These are phyloP conservation scores for Gryllus bimaculatus DNA, from an alignment of 1,140 invertebrate species.

Conservation along the genomic window DNA sequence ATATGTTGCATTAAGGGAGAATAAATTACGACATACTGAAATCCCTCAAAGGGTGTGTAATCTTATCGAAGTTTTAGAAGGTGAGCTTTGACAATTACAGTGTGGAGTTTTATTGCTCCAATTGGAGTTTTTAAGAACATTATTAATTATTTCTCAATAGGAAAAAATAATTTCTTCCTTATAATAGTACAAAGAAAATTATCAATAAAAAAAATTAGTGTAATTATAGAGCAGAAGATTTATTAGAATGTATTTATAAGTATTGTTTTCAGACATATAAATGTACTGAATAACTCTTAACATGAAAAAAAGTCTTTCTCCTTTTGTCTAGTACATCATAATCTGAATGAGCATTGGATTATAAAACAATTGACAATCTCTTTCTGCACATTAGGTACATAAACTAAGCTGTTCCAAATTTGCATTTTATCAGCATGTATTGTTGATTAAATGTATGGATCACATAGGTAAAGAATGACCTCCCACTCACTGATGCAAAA, in stretches of 20 bases:
- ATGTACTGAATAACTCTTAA: too few species aligned
- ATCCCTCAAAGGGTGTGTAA: constrained; percentile 13
- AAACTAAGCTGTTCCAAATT: too few species aligned
- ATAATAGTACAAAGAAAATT: neutral
- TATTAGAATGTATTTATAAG: neutral
- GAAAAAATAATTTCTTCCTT: neutral
- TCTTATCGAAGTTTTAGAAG: constrained; percentile 9
- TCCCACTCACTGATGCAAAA: too few species aligned
- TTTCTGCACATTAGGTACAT: too few species aligned
- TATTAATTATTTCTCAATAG: neutral
- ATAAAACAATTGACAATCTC: too few species aligned
- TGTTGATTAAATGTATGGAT: too few species aligned
- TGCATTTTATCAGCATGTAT: too few species aligned
- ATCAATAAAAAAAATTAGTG: neutral
- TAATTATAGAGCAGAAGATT: neutral
- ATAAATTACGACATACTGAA: constrained; percentile 9
- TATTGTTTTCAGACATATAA: too few species aligned
- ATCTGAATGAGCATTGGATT: too few species aligned
- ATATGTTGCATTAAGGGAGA: constrained; percentile 12
- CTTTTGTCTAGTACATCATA: too few species aligned
- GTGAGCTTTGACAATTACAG: neutral
- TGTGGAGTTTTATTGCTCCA: neutral
- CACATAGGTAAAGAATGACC: too few species aligned
- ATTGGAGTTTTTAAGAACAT: neutral
- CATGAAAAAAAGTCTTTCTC: too few species aligned